These are phyloP conservation scores for Scaptomyza flava DNA, from an alignment of 2,888 invertebrate genomes.

Conservation along the genomic window DNA sequence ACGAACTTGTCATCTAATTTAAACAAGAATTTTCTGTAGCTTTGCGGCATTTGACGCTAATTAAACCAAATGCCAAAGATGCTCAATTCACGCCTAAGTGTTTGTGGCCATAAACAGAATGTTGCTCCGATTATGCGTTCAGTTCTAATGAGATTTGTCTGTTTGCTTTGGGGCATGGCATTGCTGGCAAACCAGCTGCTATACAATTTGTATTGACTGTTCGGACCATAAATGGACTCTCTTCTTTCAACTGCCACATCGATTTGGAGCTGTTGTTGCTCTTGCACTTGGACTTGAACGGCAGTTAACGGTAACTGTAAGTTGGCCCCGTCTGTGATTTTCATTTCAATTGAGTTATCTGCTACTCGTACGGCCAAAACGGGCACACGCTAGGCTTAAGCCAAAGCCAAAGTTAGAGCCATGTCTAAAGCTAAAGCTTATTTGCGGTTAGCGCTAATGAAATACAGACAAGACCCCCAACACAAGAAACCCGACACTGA, in stretches of 20 bases:
- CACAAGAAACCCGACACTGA: slow-evolving; percentile 22
- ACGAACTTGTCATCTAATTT: slow-evolving; percentile 60
- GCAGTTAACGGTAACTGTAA: slow-evolving; percentile 51
- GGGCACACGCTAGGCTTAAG: slow-evolving; percentile 45
- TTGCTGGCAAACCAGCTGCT: slow-evolving; percentile 27
- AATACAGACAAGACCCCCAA: slow-evolving; percentile 45
- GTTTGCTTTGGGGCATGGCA: slow-evolving; percentile 50
- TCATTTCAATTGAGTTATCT: slow-evolving; percentile 80
- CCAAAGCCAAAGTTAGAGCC: slow-evolving; percentile 3
- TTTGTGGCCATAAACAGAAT: slow-evolving; percentile 73
- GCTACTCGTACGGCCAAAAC: slow-evolving; percentile 34
- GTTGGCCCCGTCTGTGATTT: slow-evolving; percentile 60
- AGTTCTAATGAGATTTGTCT: slow-evolving; percentile 62
- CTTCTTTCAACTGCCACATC: slow-evolving; percentile 17
- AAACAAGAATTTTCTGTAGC: slow-evolving; percentile 55
- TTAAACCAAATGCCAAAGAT: slow-evolving; percentile 75
- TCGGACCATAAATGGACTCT: slow-evolving; percentile 55
- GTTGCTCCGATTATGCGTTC: slow-evolving; percentile 63
- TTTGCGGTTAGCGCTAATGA: slow-evolving; percentile 72
- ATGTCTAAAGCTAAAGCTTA: slow-evolving; percentile 46
- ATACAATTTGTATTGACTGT: slow-evolving; percentile 61
- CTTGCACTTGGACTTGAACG: slow-evolving; percentile 36
- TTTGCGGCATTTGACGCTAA: slow-evolving; percentile 66
- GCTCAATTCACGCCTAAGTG: slow-evolving; percentile 81
- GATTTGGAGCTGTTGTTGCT: slow-evolving; percentile 18